These are phyloP conservation scores for Pogonognathellus flavescens DNA, from an alignment of 1,140 invertebrate genomes.

Conservation along the genomic window DNA sequence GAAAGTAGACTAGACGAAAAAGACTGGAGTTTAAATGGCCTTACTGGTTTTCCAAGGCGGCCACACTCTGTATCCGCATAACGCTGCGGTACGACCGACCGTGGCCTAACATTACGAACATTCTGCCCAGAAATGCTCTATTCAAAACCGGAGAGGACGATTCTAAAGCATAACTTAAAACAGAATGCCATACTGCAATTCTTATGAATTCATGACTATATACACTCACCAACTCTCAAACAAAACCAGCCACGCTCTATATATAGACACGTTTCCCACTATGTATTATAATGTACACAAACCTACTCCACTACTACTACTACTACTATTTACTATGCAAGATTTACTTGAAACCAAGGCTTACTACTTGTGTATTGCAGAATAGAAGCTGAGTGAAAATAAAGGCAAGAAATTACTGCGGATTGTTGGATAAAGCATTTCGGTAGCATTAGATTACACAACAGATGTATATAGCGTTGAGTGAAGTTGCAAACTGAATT, in stretches of 20 bases:
- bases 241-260: too few species aligned
- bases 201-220: background rate
- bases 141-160: constrained; percentile 25
- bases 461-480: background rate
- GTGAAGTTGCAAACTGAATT: too few species aligned
- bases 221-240: too few species aligned
- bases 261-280: too few species aligned
- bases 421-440: background rate
- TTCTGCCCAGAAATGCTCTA: constrained; percentile 35
- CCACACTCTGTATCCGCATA: constrained; percentile 47
- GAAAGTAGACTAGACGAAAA: background rate
- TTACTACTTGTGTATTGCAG: background rate
- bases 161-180: constrained; percentile 22
- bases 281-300: too few species aligned
- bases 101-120: constrained; percentile 39
- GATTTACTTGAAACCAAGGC: background rate
- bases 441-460: background rate
- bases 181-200: constrained; percentile 17
- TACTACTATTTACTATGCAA: too few species aligned
- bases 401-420: constrained; percentile 37
- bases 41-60: constrained; percentile 36
- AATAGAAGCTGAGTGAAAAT: constrained; percentile 24
- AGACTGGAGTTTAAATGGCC: constrained; percentile 29
- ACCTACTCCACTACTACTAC: too few species aligned
- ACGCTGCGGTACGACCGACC: constrained; percentile 43